Conservation (phyloP, 2,797 vertebrate species). For the Coracias cyanogaster region DNA sequence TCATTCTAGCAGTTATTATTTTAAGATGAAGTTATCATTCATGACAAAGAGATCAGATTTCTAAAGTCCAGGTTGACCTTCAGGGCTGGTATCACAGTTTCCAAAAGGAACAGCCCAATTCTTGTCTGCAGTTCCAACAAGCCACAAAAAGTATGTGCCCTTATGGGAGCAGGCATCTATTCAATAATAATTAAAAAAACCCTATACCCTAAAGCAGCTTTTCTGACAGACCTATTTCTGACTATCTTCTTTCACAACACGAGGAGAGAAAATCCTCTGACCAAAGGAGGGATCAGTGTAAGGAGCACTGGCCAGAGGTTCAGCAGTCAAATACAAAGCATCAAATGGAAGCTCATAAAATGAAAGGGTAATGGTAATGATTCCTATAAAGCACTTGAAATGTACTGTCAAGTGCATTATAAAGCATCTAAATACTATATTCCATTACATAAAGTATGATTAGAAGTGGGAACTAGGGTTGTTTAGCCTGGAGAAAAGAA, state of each 20-base stretch:
- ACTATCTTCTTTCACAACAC: neutral
- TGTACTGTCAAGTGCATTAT: neutral
- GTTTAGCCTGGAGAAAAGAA: no score
- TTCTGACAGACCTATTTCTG: neutral
- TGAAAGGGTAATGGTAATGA: neutral
- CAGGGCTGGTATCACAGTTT: neutral
- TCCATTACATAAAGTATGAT: neutral
- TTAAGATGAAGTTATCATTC: neutral
- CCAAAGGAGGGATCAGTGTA: neutral
- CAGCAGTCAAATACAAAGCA: neutral
- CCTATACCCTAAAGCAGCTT: neutral
- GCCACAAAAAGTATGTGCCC: neutral
- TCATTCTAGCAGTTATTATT: neutral
- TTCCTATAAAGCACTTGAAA: neutral
- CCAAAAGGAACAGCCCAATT: neutral
- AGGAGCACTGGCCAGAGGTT: neutral
- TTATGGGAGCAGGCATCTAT: neutral
- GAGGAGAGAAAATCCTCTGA: neutral
- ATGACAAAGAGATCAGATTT: neutral
- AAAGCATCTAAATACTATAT: neutral
- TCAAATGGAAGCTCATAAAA: neutral
- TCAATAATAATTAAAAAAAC: neutral
- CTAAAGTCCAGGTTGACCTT: neutral
- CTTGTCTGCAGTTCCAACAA: neutral
- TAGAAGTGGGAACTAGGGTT: neutral